phyloP scores from a whole-genome alignment of 1,140 invertebrate species.

The Helicoverpa armigera region DNA sequence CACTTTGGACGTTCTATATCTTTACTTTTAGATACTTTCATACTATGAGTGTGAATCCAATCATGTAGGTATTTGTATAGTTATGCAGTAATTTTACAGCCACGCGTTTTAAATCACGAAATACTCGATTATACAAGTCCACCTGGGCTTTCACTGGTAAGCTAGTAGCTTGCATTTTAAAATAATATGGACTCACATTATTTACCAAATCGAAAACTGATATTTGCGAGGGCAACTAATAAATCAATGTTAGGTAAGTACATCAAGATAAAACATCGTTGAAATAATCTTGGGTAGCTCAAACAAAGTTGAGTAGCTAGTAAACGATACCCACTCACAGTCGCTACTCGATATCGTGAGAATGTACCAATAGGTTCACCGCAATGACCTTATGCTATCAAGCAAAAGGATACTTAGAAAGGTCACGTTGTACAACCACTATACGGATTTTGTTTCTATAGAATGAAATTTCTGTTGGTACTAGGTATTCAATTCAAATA shows the following conservation, averaged over 20 bases:
- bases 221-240: constrained; percentile 1
- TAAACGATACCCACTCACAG: constrained; percentile 57
- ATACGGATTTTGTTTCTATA: constrained; percentile 11
- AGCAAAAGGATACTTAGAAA: not conserved
- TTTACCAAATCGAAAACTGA: not conserved
- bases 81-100: too few relatives aligned
- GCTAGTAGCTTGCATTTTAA: too few relatives aligned
- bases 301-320: constrained; percentile 42
- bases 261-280: constrained; percentile 17
- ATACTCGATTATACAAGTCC: too few relatives aligned
- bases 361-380: constrained; percentile 54
- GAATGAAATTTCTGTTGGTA: not conserved
- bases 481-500: too few relatives aligned
- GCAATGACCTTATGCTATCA: constrained; percentile 21
- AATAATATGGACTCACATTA: too few relatives aligned
- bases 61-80: too few relatives aligned
- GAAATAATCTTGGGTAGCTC: constrained; percentile 27
- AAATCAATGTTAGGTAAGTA: not conserved
- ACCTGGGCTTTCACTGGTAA: too few relatives aligned
- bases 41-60: too few relatives aligned
- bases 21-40: too few relatives aligned
- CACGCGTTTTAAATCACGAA: too few relatives aligned
- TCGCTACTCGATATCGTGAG: constrained; percentile 55
- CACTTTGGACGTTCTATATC: too few relatives aligned
- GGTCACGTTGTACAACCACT: not conserved